These are phyloP conservation scores for Spodoptera frugiperda DNA, from an alignment of 1,140 invertebrate species.

Conservation along the genomic window DNA sequence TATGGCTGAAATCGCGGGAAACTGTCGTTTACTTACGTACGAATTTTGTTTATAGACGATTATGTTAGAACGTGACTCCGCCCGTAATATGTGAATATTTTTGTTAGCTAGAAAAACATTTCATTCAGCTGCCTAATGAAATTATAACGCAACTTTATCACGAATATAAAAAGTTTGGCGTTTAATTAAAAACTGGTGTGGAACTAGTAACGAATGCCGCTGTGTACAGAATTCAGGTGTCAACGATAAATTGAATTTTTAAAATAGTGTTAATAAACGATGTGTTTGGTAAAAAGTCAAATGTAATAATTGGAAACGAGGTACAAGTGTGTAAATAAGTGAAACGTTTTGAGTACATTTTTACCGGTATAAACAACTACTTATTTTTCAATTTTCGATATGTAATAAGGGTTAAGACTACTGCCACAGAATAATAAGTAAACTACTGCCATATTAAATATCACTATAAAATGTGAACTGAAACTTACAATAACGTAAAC, in stretches of 20 bases:
- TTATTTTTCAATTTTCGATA: no score
- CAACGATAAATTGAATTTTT: not conserved
- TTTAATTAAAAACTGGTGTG: conserved; percentile 1
- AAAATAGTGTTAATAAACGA: not conserved
- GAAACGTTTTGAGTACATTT: no score
- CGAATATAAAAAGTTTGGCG: not conserved
- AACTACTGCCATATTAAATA: no score
- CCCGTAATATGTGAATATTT: conserved; percentile 16
- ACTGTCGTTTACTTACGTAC: conserved; percentile 32
- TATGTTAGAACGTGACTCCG: conserved; percentile 29
- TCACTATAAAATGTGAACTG: no score
- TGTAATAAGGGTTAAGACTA: no score
- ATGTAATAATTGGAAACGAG: no score
- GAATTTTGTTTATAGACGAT: conserved; percentile 17
- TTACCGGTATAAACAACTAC: no score
- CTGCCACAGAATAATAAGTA: no score
- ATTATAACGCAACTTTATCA: not conserved
- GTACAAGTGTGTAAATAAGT: no score
- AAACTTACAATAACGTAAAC: no score
- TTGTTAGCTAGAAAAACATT: not conserved
- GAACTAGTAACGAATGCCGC: not conserved
- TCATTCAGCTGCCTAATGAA: not conserved
- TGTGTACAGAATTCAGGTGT: not conserved
- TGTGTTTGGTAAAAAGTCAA: not conserved
- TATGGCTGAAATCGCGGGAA: conserved; percentile 5